phyloP scores from a whole-genome alignment of 2,888 invertebrate genomes.

The Flabesymbios commensalis region DNA sequence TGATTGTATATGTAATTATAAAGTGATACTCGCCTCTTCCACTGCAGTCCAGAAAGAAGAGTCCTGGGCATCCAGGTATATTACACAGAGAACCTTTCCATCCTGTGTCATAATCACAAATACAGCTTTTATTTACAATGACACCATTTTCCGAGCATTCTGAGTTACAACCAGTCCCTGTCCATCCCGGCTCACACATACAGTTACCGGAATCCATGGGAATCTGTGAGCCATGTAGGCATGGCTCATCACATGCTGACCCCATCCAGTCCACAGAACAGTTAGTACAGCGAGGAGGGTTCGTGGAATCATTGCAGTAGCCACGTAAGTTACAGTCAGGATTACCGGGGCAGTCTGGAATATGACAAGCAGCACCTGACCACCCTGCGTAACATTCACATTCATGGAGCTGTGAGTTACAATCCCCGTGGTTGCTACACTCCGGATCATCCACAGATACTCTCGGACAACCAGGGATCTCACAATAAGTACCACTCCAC shows the following conservation, averaged over 20 bases:
- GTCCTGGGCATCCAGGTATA: slow-evolving; percentile 46
- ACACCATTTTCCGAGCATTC: slow-evolving; percentile 45
- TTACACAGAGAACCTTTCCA: slow-evolving; percentile 46
- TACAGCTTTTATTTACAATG: slow-evolving; percentile 34
- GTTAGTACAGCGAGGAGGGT: slow-evolving; percentile 39
- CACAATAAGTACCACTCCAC: slow-evolving; percentile 42
- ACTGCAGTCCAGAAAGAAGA: slow-evolving; percentile 42
- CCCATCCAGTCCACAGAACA: slow-evolving; percentile 44
- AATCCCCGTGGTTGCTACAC: slow-evolving; percentile 43
- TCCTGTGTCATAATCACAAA: slow-evolving; percentile 40
- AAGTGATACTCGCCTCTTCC: slow-evolving; percentile 42
- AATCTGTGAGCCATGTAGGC: slow-evolving; percentile 38
- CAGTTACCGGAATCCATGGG: slow-evolving; percentile 41
- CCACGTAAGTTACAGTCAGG: slow-evolving; percentile 41
- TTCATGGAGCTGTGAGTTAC: slow-evolving; percentile 38
- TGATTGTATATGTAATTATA: too few relatives aligned
- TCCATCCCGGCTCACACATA: slow-evolving; percentile 43
- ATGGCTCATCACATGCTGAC: slow-evolving; percentile 44
- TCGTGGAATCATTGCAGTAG: slow-evolving; percentile 34
- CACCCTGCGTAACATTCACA: slow-evolving; percentile 44
- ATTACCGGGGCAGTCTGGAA: slow-evolving; percentile 42
- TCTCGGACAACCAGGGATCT: slow-evolving; percentile 44
- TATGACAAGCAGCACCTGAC: slow-evolving; percentile 41
- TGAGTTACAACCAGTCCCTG: slow-evolving; percentile 44
- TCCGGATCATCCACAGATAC: slow-evolving; percentile 34